These are phyloP conservation scores for Dynastes tityus DNA, from an alignment of 2,888 invertebrate genomes.

Conservation along the genomic window DNA sequence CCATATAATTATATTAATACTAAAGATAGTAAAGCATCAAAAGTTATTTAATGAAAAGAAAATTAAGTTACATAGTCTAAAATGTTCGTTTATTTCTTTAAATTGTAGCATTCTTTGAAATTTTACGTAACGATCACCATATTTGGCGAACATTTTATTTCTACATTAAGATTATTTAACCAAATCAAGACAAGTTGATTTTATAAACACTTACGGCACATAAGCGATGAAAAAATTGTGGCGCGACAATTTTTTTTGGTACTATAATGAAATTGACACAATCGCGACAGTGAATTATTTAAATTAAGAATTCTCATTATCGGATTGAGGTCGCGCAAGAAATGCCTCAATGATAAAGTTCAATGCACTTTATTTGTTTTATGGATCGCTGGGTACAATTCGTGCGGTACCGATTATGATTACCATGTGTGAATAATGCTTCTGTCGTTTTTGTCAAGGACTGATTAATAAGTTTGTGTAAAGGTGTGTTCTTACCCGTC, in stretches of 20 bases:
- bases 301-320: constrained; percentile 15
- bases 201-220: neutral
- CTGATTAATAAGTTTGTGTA: neutral
- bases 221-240: neutral
- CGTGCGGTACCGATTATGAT: too few relatives aligned
- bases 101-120: too few relatives aligned
- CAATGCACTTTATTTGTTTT: constrained; percentile 22
- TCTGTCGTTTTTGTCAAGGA: too few relatives aligned
- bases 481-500: too few relatives aligned
- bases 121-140: too few relatives aligned
- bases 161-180: neutral
- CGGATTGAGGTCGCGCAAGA: constrained; percentile 1
- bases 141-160: too few relatives aligned
- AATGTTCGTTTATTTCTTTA: too few relatives aligned
- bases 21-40: too few relatives aligned
- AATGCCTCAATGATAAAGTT: constrained; percentile 32
- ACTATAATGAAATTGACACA: neutral
- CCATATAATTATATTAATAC: too few relatives aligned
- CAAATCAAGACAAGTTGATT: neutral
- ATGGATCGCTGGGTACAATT: constrained; percentile 17
- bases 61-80: too few relatives aligned
- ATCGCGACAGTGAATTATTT: neutral
- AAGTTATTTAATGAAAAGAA: too few relatives aligned
- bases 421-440: too few relatives aligned
- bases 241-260: neutral